Conservation (phyloP, 1,140 invertebrate genomes). For the Brachionus koreanus region DNA sequence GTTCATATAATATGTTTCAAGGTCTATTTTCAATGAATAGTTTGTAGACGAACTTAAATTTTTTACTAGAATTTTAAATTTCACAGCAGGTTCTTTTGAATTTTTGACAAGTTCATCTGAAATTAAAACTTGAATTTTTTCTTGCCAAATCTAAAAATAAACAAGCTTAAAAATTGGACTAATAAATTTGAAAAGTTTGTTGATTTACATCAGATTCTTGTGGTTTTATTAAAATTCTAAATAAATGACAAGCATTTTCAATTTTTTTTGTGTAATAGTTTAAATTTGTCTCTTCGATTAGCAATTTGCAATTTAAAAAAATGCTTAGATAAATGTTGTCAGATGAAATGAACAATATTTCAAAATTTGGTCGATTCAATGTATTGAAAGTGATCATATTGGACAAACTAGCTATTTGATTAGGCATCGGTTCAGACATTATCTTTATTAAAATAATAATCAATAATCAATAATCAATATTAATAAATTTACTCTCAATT, state of each 20-base stretch:
- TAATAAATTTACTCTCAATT: neutral
- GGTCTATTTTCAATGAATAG: slow-evolving; percentile 26
- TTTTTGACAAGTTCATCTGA: neutral
- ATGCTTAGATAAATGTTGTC: neutral
- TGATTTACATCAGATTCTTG: neutral
- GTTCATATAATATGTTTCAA: slow-evolving; percentile 12
- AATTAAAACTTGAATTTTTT: neutral
- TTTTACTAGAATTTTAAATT: neutral
- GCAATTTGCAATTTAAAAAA: neutral
- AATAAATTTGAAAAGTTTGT: neutral
- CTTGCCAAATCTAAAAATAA: slow-evolving; percentile 5
- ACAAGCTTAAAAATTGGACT: neutral
- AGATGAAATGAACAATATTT: neutral
- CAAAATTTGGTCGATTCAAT: neutral
- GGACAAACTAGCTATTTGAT: neutral
- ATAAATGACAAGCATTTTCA: slow-evolving; percentile 35
- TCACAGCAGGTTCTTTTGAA: neutral
- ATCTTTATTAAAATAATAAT: neutral
- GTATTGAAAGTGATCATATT: slow-evolving; percentile 21
- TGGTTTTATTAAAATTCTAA: neutral
- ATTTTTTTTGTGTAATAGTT: neutral
- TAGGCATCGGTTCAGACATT: neutral
- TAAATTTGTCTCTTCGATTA: slow-evolving; percentile 2
- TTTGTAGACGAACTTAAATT: slow-evolving; percentile 1
- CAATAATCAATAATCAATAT: too few species aligned